Evolutionary conservation across 2,888 invertebrate genomes (phyloP).

Genomic region (Drosophila nr. medialis): DNA sequence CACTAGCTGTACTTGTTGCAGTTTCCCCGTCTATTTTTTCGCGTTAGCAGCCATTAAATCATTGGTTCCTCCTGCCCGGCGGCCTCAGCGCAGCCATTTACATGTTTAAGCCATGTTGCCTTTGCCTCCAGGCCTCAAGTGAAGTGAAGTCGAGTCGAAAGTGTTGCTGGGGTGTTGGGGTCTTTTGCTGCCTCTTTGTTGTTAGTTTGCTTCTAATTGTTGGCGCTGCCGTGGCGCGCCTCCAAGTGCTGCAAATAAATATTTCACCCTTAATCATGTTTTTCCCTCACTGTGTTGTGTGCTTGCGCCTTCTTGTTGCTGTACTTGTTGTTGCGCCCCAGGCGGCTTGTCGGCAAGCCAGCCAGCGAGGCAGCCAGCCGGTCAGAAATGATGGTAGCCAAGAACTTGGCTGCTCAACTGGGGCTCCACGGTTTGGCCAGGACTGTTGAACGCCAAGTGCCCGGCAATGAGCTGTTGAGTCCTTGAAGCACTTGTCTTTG

Average conservation of each 20-base stretch:
- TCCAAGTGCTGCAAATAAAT: conserved; percentile 77
- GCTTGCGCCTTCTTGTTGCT: conserved; percentile 30
- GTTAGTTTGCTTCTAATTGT: conserved; percentile 73
- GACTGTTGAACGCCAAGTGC: conserved; percentile 62
- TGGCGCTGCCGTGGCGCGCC: conserved; percentile 70
- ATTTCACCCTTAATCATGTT: conserved; percentile 79
- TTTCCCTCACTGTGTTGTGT: conserved; percentile 61
- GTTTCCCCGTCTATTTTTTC: conserved; percentile 31
- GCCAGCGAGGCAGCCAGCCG: background rate
- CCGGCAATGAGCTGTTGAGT: conserved; percentile 71
- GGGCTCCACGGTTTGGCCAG: conserved; percentile 13
- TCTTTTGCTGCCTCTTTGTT: conserved; percentile 26
- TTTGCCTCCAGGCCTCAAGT: conserved; percentile 43
- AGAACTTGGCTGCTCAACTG: conserved; percentile 58
- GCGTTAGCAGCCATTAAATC: conserved; percentile 70
- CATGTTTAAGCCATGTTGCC: conserved; percentile 73
- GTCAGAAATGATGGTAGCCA: conserved; percentile 33
- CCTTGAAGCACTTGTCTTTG: conserved; percentile 67
- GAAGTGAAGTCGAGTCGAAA: conserved; percentile 3
- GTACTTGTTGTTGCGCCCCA: conserved; percentile 45
- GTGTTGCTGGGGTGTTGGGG: conserved; percentile 1
- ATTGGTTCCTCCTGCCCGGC: conserved; percentile 44
- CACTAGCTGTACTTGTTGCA: conserved; percentile 52
- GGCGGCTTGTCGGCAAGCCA: conserved; percentile 42
- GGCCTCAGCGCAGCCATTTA: conserved; percentile 64